These are phyloP conservation scores for Drosophila parvula DNA, from an alignment of 1,140 invertebrate species.

Conservation along the genomic window DNA sequence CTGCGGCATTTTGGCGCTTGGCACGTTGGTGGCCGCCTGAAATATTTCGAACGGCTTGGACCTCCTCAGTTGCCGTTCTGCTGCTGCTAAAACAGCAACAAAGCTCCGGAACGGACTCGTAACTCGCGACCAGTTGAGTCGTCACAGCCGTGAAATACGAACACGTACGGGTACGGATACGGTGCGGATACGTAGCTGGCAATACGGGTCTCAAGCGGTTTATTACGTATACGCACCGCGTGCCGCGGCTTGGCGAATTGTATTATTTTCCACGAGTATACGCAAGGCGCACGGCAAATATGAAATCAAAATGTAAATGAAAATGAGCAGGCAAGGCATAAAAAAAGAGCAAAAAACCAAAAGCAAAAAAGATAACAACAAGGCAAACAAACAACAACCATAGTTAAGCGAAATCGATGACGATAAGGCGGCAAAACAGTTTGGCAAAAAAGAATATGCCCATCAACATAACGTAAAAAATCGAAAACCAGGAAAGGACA, in stretches of 20 bases:
- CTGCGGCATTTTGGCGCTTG: slow-evolving; percentile 76
- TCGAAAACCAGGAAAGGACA: not conserved
- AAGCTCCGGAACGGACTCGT: slow-evolving; percentile 28
- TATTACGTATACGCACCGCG: slow-evolving; percentile 77
- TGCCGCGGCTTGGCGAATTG: slow-evolving; percentile 57
- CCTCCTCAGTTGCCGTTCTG: slow-evolving; percentile 66
- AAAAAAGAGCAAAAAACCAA: slow-evolving; percentile 20
- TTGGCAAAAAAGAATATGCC: slow-evolving; percentile 18
- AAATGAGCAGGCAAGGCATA: slow-evolving; percentile 56
- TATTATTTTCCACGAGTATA: slow-evolving; percentile 57
- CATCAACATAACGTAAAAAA: not conserved
- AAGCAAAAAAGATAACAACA: slow-evolving; percentile 29
- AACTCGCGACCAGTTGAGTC: slow-evolving; percentile 19
- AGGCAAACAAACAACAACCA: slow-evolving; percentile 20
- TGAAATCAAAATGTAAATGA: slow-evolving; percentile 71
- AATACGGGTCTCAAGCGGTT: slow-evolving; percentile 35
- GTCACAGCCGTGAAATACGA: slow-evolving; percentile 39
- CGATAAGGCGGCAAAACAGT: slow-evolving; percentile 47
- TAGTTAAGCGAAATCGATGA: slow-evolving; percentile 44
- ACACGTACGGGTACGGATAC: slow-evolving; percentile 37
- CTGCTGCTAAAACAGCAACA: slow-evolving; percentile 65
- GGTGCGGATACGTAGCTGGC: slow-evolving; percentile 45
- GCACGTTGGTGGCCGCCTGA: slow-evolving; percentile 54
- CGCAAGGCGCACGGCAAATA: slow-evolving; percentile 61
- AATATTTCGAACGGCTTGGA: slow-evolving; percentile 62